A percentile compares a stretch with the other conserved stretches of the same genome.
Conservation (phyloP, 2,888 invertebrate genomes). For the Ochropleura leucogaster region DNA sequence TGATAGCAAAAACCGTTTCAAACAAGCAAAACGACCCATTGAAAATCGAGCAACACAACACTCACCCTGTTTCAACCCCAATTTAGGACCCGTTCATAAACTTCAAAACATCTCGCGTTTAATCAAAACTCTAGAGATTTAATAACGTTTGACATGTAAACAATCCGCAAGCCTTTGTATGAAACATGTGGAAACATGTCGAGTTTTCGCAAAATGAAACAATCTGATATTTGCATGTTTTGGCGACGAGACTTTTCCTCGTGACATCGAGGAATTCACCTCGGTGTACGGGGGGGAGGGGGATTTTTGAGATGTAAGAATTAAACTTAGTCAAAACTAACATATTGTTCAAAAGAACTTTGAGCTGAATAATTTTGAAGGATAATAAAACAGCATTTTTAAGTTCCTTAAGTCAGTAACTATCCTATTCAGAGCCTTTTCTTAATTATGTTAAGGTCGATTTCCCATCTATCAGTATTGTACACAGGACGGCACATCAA, state of each 20-base stretch:
- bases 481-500: too few relatives aligned
- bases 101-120: slow-evolving; percentile 40
- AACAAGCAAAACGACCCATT: slow-evolving; percentile 13
- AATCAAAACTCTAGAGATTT: slow-evolving; percentile 58
- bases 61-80: slow-evolving; percentile 17
- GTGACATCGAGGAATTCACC: slow-evolving; percentile 7
- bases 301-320: neutral
- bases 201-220: slow-evolving; percentile 44
- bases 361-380: neutral
- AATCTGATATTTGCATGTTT: slow-evolving; percentile 55
- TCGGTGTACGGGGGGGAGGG: neutral
- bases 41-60: slow-evolving; percentile 22
- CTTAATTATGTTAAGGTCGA: neutral
- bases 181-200: slow-evolving; percentile 22
- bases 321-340: neutral
- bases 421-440: neutral
- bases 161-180: slow-evolving; percentile 34
- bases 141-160: slow-evolving; percentile 52
- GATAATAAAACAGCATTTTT: neutral
- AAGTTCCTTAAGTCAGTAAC: neutral
- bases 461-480: neutral
- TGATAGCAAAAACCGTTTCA: neutral
- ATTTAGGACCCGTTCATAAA: slow-evolving; percentile 20
- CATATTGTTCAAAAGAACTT: neutral
- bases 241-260: slow-evolving; percentile 24